phyloP scores from a whole-genome alignment of 2,113 vertebrate species.

The Eulacestoma nigropectus region DNA sequence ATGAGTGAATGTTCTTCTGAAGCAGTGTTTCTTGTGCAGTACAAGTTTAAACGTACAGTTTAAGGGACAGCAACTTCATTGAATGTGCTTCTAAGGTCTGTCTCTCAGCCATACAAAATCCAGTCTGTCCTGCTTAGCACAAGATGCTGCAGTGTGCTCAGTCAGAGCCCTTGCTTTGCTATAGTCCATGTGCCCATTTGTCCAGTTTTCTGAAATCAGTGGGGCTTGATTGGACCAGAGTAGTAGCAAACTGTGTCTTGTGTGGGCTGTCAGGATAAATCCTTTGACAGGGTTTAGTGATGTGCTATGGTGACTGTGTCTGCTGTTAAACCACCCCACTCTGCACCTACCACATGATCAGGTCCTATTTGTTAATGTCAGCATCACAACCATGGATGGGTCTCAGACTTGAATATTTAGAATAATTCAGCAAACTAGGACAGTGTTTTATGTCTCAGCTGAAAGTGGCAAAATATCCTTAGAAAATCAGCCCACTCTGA shows the following conservation, averaged over 20 bases:
- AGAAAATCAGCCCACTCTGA: background rate
- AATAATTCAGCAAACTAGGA: background rate
- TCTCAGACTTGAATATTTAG: background rate
- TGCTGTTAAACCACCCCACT: background rate
- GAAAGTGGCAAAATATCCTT: background rate
- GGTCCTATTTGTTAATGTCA: background rate
- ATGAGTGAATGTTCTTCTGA: background rate
- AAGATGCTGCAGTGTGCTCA: background rate
- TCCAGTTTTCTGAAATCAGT: background rate
- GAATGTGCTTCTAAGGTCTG: background rate
- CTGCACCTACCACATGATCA: background rate
- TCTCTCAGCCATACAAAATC: background rate
- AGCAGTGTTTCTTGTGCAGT: background rate
- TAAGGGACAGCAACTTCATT: background rate
- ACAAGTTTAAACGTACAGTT: background rate
- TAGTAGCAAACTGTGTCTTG: background rate
- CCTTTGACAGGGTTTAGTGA: background rate
- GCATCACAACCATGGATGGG: accelerated
- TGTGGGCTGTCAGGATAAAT: background rate
- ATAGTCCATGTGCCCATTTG: background rate
- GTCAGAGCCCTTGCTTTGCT: background rate
- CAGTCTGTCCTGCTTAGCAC: background rate
- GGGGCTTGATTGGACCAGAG: background rate
- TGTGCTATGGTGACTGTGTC: background rate
- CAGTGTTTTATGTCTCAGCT: background rate